A percentile compares a stretch with the other conserved stretches of the same genome.
These are phyloP conservation scores for Platichthys flesus DNA, from an alignment of 2,113 vertebrate genomes.

Conservation along the genomic window DNA sequence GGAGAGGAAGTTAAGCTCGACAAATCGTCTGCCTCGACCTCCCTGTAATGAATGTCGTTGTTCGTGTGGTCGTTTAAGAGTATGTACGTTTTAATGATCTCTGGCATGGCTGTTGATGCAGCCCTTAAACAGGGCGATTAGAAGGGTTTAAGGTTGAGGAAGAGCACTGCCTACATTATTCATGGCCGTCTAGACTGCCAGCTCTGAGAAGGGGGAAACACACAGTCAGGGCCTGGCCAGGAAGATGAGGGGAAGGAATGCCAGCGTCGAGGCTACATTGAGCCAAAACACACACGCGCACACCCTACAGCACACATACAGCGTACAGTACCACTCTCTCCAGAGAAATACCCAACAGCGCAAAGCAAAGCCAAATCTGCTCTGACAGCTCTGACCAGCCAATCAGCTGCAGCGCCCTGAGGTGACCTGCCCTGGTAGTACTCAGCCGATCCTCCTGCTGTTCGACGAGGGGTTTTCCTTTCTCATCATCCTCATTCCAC, in stretches of 20 bases:
- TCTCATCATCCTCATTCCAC: constrained; percentile 45
- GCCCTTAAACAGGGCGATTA: constrained; percentile 72
- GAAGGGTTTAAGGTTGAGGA: constrained; percentile 58
- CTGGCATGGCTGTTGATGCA: constrained; percentile 56
- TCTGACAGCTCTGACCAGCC: constrained; percentile 39
- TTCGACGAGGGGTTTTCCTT: constrained; percentile 60
- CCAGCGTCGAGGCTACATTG: constrained; percentile 45
- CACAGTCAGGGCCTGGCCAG: constrained; percentile 65
- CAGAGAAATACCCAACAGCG: constrained; percentile 7
- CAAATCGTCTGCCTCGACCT: constrained; percentile 11
- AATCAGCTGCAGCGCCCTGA: constrained; percentile 49
- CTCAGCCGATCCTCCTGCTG: constrained; percentile 24
- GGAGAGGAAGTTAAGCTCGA: constrained; percentile 5
- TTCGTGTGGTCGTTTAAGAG: constrained; percentile 46
- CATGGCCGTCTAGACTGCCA: constrained; percentile 71
- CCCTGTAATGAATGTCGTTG: constrained; percentile 41
- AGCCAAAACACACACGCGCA: constrained; percentile 37
- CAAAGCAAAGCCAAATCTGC: constrained; percentile 21
- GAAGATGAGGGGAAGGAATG: constrained; percentile 61
- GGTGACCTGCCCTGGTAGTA: constrained; percentile 40
- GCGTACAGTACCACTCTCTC: constrained; percentile 22
- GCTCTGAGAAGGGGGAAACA: constrained; percentile 60
- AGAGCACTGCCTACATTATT: constrained; percentile 76
- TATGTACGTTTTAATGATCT: constrained; percentile 68
- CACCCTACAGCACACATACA: constrained; percentile 26